Percentiles rank a stretch among this genome's conserved stretches.
Conservation (phyloP, 2,113 vertebrate species). For the Pomatostomus ruficeps region DNA sequence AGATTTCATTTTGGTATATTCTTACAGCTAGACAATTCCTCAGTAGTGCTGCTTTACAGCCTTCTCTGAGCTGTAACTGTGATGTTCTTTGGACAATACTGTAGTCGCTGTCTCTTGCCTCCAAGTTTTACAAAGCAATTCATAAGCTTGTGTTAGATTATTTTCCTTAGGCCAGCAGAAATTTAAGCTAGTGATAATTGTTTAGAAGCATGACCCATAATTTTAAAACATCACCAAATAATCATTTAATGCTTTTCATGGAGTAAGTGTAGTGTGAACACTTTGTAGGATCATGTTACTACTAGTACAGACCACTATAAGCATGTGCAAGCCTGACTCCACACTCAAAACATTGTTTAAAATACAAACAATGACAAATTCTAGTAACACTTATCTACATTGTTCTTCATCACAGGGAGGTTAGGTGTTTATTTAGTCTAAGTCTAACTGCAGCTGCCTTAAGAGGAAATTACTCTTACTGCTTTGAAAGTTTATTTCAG, state of each 20-base stretch:
- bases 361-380: background rate
- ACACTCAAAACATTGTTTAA: background rate
- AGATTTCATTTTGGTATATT: background rate
- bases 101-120: background rate
- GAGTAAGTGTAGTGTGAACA: background rate
- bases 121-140: background rate
- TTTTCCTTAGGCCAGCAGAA: background rate
- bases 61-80: background rate
- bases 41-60: background rate
- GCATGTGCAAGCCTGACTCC: background rate
- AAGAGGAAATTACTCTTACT: background rate
- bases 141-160: background rate
- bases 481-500: background rate
- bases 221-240: background rate
- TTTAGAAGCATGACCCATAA: background rate
- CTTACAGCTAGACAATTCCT: background rate
- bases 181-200: background rate
- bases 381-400: background rate
- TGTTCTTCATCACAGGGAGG: background rate
- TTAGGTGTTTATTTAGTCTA: background rate
- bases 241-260: background rate
- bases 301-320: background rate
- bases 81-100: background rate
- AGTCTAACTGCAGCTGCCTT: background rate
- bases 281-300: accelerated